Evolutionary conservation across 2,888 invertebrate species (phyloP), one percentile per base, ranked within the genome.

Genomic region (Junonia oenone): DNA sequence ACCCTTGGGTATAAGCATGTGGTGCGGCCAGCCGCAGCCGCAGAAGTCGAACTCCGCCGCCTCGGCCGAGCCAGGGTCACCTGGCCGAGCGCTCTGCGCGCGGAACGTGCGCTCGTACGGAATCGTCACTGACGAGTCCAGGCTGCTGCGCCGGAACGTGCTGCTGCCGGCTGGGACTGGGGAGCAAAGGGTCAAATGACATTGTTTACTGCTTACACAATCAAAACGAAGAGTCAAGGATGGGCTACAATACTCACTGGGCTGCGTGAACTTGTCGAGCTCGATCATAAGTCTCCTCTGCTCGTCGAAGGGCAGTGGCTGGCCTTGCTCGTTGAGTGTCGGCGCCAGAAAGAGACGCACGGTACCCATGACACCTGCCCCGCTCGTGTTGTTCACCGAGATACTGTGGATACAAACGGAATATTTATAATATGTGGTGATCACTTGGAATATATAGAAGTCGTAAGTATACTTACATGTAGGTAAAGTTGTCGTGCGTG

Each of bases 1-100:
- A 2, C 96, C 96, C 79, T 93, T 94, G 0, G 96, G 95, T 31
- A 95, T 65, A 5, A 96, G 90, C 92, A 96, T 92, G 78, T 96
- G 96, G 59, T 95, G 93, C 0, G 96, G 96, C 96, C 96, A 96
- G 49, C 96, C 96, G 69, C 97, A 97, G 58, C 96, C 96, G 83
- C 97, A 97, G 91, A 95, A 95, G 83, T 95, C 94, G 83, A 95
- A 95, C 64, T 91, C 87, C 0, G 84, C 84, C 0, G 91, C 81
- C 2, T 87, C 81, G 0, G 81, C 86, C 0, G 91, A 75, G n/a
- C 89, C 78, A 0, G 81, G 67, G 38, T 91, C 91, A 0, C 88
- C 91, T 0, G 95, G 94, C 0, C 95, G 90, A 52, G 81, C 88
- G 0, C 73, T 68, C 64, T 95, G 94, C 74, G 93, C 92, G 8